These are phyloP conservation scores for Agrochola litura DNA, from an alignment of 2,888 invertebrate genomes.

Conservation along the genomic window DNA sequence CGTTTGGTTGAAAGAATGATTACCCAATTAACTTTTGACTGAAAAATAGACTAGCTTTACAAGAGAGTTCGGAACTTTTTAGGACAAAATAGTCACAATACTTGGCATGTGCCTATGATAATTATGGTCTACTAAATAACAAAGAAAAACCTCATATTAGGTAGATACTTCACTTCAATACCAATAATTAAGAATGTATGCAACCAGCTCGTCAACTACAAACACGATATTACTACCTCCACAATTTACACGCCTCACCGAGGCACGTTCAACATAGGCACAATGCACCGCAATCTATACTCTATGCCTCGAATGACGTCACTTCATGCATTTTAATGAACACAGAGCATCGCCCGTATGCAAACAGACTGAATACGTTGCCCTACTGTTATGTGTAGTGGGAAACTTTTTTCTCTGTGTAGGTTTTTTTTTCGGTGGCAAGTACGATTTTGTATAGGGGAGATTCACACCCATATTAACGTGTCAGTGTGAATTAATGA, in stretches of 20 bases:
- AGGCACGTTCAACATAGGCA: conserved; percentile 58
- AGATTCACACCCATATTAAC: conserved; percentile 24
- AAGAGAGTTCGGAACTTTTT: not conserved
- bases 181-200: not conserved
- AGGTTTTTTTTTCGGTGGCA: conserved; percentile 57
- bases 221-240: not conserved
- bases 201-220: not conserved
- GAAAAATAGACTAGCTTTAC: not conserved
- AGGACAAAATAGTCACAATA: not conserved
- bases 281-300: conserved; percentile 39
- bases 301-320: conserved; percentile 67
- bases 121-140: too few relatives aligned
- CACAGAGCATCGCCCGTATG: conserved; percentile 75
- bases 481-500: conserved; percentile 14
- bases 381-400: conserved; percentile 66
- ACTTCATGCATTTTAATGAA: conserved; percentile 88
- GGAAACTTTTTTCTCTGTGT: conserved; percentile 65
- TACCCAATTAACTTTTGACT: not conserved
- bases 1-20: not conserved
- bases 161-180: too few relatives aligned
- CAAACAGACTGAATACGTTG: conserved; percentile 77
- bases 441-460: conserved; percentile 4
- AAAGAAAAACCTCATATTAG: not conserved
- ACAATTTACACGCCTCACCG: conserved; percentile 45
- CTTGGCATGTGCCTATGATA: not conserved